Evolutionary conservation across 2,113 vertebrate species (phyloP).

Genomic region (Ictalurus furcatus): DNA sequence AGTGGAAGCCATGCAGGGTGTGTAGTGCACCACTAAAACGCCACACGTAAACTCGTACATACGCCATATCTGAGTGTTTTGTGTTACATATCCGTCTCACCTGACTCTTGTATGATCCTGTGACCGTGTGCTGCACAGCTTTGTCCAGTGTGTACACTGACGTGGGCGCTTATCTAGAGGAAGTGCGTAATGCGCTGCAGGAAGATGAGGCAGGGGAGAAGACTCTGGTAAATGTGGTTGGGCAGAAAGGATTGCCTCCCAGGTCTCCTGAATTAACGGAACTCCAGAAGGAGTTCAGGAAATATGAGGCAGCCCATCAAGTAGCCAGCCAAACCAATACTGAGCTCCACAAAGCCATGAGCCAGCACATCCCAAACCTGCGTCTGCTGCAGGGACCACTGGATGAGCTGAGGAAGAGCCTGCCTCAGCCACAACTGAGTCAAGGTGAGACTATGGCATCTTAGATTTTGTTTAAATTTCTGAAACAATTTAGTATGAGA

Average conservation of each 20-base stretch:
- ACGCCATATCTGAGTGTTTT: not conserved
- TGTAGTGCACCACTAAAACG: conserved; percentile 37
- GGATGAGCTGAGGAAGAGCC: conserved; percentile 75
- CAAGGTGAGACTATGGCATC: conserved; percentile 63
- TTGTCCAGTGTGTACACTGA: conserved; percentile 82
- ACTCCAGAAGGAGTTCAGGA: conserved; percentile 78
- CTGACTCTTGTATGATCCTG: conserved; percentile 27
- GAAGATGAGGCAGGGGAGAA: conserved; percentile 73
- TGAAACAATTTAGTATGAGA: too few relatives aligned
- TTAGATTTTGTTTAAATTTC: too few relatives aligned
- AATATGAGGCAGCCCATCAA: conserved; percentile 80
- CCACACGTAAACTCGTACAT: not conserved
- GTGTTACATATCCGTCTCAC: too few relatives aligned
- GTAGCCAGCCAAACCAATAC: conserved; percentile 85
- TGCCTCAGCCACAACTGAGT: conserved; percentile 69
- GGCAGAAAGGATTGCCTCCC: conserved; percentile 36
- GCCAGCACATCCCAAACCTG: conserved; percentile 80
- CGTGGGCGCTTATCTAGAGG: conserved; percentile 79
- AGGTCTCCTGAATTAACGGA: conserved; percentile 55
- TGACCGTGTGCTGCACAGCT: conserved; percentile 58
- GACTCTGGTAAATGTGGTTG: conserved; percentile 71
- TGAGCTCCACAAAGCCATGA: conserved; percentile 82
- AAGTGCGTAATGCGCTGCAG: conserved; percentile 74
- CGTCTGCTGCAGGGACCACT: conserved; percentile 77
- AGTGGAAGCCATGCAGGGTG: conserved; percentile 96